phyloP scores from a whole-genome alignment of 2,113 vertebrate species.

The Poeciliopsis prolifica region DNA sequence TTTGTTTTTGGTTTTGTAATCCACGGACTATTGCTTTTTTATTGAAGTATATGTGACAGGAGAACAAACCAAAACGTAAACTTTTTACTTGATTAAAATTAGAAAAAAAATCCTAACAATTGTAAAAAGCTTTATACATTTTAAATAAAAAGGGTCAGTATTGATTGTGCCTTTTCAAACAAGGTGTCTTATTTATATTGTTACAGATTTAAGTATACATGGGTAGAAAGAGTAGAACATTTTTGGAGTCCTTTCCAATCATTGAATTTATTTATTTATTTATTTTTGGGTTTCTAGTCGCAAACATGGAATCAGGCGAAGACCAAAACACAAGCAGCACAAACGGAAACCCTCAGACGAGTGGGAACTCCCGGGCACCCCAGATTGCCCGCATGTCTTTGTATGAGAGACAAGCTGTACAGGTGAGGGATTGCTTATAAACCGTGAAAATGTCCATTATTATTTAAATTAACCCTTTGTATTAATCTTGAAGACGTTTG shows the following conservation, averaged over 20 bases:
- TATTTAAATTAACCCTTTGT: not conserved
- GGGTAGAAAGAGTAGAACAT: not conserved
- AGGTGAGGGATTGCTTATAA: constrained; percentile 78
- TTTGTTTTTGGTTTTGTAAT: too few species aligned
- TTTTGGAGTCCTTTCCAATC: constrained; percentile 12
- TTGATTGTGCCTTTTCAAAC: not conserved
- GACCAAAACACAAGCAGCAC: constrained; percentile 90
- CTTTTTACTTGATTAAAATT: too few species aligned
- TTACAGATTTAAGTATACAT: not conserved
- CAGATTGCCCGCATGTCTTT: constrained; percentile 97
- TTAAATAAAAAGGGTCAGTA: not conserved
- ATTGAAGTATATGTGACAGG: too few species aligned
- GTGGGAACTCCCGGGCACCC: constrained; percentile 86
- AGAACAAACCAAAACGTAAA: too few species aligned
- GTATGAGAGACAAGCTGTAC: constrained; percentile 94
- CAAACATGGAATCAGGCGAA: constrained; percentile 91
- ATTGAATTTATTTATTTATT: not conserved
- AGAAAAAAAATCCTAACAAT: too few species aligned
- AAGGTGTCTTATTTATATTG: not conserved
- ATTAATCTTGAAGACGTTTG: not conserved
- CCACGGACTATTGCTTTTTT: too few species aligned
- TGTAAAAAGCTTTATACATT: too few species aligned
- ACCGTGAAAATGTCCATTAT: not conserved
- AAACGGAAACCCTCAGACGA: constrained; percentile 86
- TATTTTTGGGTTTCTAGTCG: constrained; percentile 31